phyloP scores from a whole-genome alignment of 2,888 invertebrate species.

The Aphidius colemani region DNA sequence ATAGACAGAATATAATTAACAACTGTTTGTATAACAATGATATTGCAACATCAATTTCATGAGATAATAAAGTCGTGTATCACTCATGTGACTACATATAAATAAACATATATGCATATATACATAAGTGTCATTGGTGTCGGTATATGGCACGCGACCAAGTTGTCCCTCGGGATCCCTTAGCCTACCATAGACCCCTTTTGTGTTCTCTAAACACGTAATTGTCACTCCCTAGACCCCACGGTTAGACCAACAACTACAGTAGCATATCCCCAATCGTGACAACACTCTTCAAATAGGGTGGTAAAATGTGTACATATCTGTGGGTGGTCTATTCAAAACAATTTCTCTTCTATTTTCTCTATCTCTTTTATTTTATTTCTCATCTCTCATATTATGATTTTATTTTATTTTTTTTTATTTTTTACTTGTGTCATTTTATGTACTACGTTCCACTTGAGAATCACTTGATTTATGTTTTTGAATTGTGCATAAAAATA shows the following conservation, averaged over 20 bases:
- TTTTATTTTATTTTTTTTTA: slow-evolving; percentile 1
- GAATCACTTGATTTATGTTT: slow-evolving; percentile 53
- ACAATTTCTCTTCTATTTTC: too few relatives aligned
- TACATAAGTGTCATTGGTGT: slow-evolving; percentile 20
- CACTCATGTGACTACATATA: slow-evolving; percentile 9
- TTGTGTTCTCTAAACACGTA: slow-evolving; percentile 53
- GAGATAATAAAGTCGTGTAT: slow-evolving; percentile 13
- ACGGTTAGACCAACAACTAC: neutral
- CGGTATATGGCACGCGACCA: slow-evolving; percentile 26
- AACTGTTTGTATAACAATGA: slow-evolving; percentile 12
- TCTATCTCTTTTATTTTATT: slow-evolving; percentile 20
- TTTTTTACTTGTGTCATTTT: slow-evolving; percentile 7
- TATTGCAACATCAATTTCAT: slow-evolving; percentile 12
- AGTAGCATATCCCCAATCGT: slow-evolving; percentile 28
- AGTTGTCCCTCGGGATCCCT: slow-evolving; percentile 48
- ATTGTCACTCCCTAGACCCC: slow-evolving; percentile 49
- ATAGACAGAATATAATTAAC: too few relatives aligned
- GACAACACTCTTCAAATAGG: slow-evolving; percentile 29
- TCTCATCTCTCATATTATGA: slow-evolving; percentile 3
- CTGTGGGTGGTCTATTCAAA: slow-evolving; percentile 18
- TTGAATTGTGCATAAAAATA: slow-evolving; percentile 47
- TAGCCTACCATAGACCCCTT: slow-evolving; percentile 39
- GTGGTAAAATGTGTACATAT: slow-evolving; percentile 26
- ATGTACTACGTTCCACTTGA: slow-evolving; percentile 15
- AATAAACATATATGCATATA: slow-evolving; percentile 2